Base-by-base conservation (phyloP, 2,113 vertebrate species). In the Desmodus rotundus region DNA sequence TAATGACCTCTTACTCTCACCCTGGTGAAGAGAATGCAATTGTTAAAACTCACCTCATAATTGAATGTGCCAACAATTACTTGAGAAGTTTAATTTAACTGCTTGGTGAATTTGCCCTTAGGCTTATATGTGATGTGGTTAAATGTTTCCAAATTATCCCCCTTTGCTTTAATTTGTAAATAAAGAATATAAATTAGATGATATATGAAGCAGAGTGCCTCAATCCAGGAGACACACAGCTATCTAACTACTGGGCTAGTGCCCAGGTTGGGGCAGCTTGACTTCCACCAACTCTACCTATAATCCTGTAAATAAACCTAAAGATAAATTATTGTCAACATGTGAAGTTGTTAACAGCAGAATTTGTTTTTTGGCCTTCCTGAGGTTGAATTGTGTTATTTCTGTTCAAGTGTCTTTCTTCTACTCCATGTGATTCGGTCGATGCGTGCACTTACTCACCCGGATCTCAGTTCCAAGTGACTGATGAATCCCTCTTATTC, bases 151-250 rank as follows among this genome's bases (percentile, higher is more conserved):
- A 93, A 77, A 93, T 56, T 38, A 89, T 65, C 68, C n/a, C 12
- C 24, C 41, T 61, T 86, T 92, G 4, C 15, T 95, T 52, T 33
- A 81, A 76, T 95, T 85, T 94, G 7, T 90, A 94, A 94, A 50
- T 50, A 85, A 92, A 92, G 4, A 22, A 54, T 87, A 67, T 24
- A 26, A 84, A 90, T 83, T 90, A 47, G 36, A 15, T 58, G 81
- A n/a, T 38, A 52, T 5, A 56, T n/a, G 24, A 81, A 82, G 28
- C 68, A 81, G 33, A 77, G 38, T 76, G 10, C 19, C 20, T 89
- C 17, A 14, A 3, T 72, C 38, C 7, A 10, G 19, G 13, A 36
- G 31, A 38, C 26, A 19, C 13, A 33, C 3, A 63, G 9, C 36
- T 67, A 9, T 65, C 9, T 78, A 47, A 74, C 13, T 38, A 45